Percentiles rank a stretch among this genome's conserved stretches.
phyloP scores from a whole-genome alignment of 2,888 invertebrate genomes.

The Lumbricus terrestris region DNA sequence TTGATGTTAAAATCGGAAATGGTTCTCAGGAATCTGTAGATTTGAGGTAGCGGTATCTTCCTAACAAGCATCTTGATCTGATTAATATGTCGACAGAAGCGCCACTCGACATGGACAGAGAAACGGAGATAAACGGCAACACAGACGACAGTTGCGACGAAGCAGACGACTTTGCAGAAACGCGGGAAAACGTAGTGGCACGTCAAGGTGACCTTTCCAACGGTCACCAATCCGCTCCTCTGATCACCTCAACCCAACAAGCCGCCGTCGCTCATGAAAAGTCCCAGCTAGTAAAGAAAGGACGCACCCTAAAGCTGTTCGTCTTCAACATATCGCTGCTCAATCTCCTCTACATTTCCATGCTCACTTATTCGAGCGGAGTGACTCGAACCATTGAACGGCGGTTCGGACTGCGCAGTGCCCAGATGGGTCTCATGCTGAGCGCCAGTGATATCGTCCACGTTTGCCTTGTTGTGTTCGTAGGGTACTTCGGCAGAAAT shows the following conservation, averaged over 20 bases:
- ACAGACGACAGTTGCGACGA: not conserved
- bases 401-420: slow-evolving; percentile 37
- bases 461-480: slow-evolving; percentile 37
- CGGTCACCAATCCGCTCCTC: not conserved
- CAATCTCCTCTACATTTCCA: slow-evolving; percentile 24
- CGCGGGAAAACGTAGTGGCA: not conserved
- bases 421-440: slow-evolving; percentile 34
- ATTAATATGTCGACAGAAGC: not conserved
- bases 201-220: not conserved
- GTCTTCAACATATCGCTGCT: slow-evolving; percentile 28
- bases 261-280: not conserved
- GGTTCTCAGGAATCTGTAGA: not conserved
- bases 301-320: slow-evolving; percentile 20
- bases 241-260: not conserved
- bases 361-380: slow-evolving; percentile 31
- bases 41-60: not conserved
- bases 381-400: slow-evolving; percentile 38
- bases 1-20: no score
- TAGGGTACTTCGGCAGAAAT: slow-evolving; percentile 37
- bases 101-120: not conserved
- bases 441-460: slow-evolving; percentile 36
- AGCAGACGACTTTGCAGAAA: not conserved
- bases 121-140: not conserved
- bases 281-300: not conserved
- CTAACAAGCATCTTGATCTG: not conserved